Percentiles rank a stretch among this genome's conserved stretches.
phyloP scores from a whole-genome alignment of 2,888 invertebrate genomes.

The Poecilus cupreus region DNA sequence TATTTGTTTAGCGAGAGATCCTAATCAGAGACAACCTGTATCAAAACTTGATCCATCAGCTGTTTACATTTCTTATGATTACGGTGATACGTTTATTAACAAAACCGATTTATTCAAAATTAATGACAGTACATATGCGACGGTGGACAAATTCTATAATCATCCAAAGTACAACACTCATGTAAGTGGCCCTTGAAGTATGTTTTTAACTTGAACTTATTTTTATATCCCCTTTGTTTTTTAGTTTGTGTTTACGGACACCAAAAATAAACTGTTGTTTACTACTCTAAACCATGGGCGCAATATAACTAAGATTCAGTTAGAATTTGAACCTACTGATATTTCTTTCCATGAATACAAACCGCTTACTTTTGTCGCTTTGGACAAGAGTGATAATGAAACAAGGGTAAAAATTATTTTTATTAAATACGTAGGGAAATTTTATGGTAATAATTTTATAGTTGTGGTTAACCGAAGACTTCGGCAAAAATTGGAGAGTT shows the following conservation, averaged over 20 bases:
- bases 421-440: neutral
- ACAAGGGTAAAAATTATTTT: slow-evolving; percentile 74
- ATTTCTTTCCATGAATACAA: slow-evolving; percentile 85
- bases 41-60: slow-evolving; percentile 77
- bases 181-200: slow-evolving; percentile 77
- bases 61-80: slow-evolving; percentile 90
- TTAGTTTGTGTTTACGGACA: slow-evolving; percentile 91
- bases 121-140: slow-evolving; percentile 76
- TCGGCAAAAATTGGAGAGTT: slow-evolving; percentile 82
- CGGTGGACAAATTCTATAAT: slow-evolving; percentile 89
- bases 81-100: slow-evolving; percentile 86
- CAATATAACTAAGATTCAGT: slow-evolving; percentile 77
- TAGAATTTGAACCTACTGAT: slow-evolving; percentile 86
- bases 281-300: slow-evolving; percentile 84
- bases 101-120: slow-evolving; percentile 82
- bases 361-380: slow-evolving; percentile 81
- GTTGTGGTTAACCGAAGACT: slow-evolving; percentile 86
- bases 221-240: slow-evolving; percentile 52
- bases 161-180: slow-evolving; percentile 86
- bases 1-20: slow-evolving; percentile 88
- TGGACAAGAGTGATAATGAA: slow-evolving; percentile 82
- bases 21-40: slow-evolving; percentile 74
- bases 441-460: slow-evolving; percentile 69
- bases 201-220: slow-evolving; percentile 12
- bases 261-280: slow-evolving; percentile 84